A percentile compares a stretch with the other conserved stretches of the same genome.
Evolutionary conservation across 2,888 invertebrate genomes (phyloP).

Genomic region (Drosophila diplacantha): DNA sequence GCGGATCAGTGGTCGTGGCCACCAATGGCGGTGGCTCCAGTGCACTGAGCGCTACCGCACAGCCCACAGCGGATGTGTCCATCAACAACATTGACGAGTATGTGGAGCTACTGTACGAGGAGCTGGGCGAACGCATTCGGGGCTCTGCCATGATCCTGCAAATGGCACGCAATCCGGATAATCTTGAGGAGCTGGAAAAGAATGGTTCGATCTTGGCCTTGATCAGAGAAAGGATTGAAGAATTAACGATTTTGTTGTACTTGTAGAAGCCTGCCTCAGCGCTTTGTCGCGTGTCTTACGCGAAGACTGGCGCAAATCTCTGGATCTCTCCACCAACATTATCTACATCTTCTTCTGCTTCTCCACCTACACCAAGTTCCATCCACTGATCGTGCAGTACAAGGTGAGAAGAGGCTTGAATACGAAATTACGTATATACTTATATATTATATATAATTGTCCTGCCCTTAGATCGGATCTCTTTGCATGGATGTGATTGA

Average conservation of each 20-base stretch:
- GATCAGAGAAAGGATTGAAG: neutral
- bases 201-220: slow-evolving; percentile 83
- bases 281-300: slow-evolving; percentile 95
- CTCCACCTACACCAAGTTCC: slow-evolving; percentile 96
- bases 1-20: slow-evolving; percentile 5
- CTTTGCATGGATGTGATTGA: slow-evolving; percentile 97
- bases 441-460: neutral
- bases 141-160: slow-evolving; percentile 95
- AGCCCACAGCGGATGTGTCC: slow-evolving; percentile 81
- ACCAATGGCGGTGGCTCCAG: slow-evolving; percentile 29
- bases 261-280: slow-evolving; percentile 93
- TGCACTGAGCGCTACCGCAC: slow-evolving; percentile 69
- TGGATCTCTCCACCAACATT: slow-evolving; percentile 97
- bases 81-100: slow-evolving; percentile 94
- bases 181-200: slow-evolving; percentile 93
- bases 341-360: slow-evolving; percentile 98
- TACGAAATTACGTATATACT: no score
- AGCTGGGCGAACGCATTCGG: slow-evolving; percentile 92
- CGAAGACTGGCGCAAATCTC: slow-evolving; percentile 98
- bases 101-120: slow-evolving; percentile 97
- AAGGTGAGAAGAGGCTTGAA: slow-evolving; percentile 82
- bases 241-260: neutral
- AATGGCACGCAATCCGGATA: slow-evolving; percentile 94
- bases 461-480: slow-evolving; percentile 87
- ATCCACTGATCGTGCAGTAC: slow-evolving; percentile 95